These are phyloP conservation scores for Tiliacea citrago DNA, from an alignment of 2,888 invertebrate species.

Conservation along the genomic window DNA sequence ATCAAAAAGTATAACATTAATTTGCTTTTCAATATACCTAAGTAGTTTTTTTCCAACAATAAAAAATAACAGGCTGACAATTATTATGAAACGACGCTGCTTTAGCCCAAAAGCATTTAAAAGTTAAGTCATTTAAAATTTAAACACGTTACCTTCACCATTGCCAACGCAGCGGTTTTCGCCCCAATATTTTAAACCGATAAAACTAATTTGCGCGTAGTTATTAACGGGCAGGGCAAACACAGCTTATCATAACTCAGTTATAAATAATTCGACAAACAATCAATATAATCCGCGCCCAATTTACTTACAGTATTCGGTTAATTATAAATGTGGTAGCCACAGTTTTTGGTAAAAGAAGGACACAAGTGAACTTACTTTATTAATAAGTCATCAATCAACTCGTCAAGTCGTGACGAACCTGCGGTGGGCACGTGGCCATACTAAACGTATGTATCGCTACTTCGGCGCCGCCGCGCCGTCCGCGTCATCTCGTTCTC, in stretches of 20 bases:
- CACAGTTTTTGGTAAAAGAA: conserved; percentile 10
- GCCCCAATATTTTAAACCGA: conserved; percentile 21
- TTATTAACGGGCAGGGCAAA: conserved; percentile 32
- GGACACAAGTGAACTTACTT: background rate
- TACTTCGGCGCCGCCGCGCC: background rate
- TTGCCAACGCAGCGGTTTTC: background rate
- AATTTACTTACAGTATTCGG: conserved; percentile 63
- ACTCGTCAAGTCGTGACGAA: background rate
- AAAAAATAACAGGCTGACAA: no score
- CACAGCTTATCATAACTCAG: conserved; percentile 43
- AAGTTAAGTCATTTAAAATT: conserved; percentile 12
- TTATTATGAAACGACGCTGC: background rate
- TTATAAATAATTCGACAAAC: conserved; percentile 64
- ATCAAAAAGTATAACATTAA: no score
- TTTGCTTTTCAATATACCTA: no score
- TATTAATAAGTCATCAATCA: background rate
- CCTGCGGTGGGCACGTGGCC: background rate
- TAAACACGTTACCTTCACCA: background rate
- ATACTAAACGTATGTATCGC: background rate
- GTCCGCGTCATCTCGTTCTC: background rate
- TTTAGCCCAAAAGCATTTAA: background rate
- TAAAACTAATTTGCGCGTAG: conserved; percentile 32
- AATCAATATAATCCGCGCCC: conserved; percentile 61
- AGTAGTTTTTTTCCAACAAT: no score
- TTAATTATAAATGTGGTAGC: conserved; percentile 59